Percentiles rank a stretch among this genome's conserved stretches.
Conservation (phyloP, 2,888 invertebrate genomes). For the Eupithecia pulchellata region DNA sequence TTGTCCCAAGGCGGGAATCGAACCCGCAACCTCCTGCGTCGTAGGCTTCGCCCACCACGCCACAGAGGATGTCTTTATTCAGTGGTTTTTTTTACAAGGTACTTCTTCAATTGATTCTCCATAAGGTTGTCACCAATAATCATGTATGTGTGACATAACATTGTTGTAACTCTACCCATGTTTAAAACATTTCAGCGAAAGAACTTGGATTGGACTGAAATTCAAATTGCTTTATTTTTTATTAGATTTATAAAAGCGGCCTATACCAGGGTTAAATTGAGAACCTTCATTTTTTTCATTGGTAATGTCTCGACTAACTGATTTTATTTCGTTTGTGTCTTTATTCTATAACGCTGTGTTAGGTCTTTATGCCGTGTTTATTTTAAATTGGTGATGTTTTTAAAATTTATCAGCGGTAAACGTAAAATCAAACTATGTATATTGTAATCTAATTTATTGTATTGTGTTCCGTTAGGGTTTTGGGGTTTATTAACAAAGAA, state of each 20-base stretch:
- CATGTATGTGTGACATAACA: neutral
- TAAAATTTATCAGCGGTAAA: neutral
- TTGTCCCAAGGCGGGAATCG: too few relatives aligned
- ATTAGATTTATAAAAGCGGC: neutral
- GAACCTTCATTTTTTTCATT: neutral
- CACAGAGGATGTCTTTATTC: too few relatives aligned
- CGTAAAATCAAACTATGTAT: neutral
- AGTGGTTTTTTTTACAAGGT: neutral
- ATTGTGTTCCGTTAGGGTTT: neutral
- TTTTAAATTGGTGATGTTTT: neutral
- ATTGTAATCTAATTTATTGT: neutral
- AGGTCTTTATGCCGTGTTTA: neutral
- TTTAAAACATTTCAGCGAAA: neutral
- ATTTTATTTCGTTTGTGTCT: neutral
- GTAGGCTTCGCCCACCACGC: too few relatives aligned
- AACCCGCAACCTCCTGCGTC: too few relatives aligned
- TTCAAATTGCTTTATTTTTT: conserved; percentile 1
- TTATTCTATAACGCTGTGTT: neutral
- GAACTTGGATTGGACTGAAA: neutral
- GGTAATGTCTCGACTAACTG: neutral
- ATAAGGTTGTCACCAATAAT: neutral
- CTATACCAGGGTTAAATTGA: neutral
- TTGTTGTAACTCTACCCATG: neutral
- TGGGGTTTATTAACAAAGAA: too few relatives aligned
- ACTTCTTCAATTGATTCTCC: too few relatives aligned